Evolutionary conservation across 2,113 vertebrate genomes (phyloP), one percentile per base, ranked within the genome.

Genomic region (Brienomyrus brachyistius): DNA sequence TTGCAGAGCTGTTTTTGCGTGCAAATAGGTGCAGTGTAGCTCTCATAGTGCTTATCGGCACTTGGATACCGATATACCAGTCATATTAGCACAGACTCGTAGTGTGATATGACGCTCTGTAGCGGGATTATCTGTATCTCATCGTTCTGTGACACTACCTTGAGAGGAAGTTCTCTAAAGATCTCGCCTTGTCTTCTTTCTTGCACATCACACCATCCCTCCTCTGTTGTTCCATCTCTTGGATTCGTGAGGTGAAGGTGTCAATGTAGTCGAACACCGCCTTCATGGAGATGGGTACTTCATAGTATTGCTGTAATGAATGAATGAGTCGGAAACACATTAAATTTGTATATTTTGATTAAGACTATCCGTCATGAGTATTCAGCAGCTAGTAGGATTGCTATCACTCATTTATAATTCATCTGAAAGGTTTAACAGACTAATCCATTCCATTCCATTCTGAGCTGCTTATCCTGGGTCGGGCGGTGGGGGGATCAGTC

Each of bases 251-350:
- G 80, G 96, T 95, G 94, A 98, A 97, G 3, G 96, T 97, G 91
- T 98, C 97, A 0, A 97, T 95, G 92, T 97, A 94, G 93, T 97
- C 97, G 62, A 98, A 97, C 89, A 98, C 96, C 0, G 97, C 96
- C 94, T 97, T 97, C 97, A 98, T 97, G 88, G 95, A 94, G 89
- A 98, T 98, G 3, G 97, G 97, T 74, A 98, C 97, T 94, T 98
- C 97, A 88, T 98, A 98, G 88, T 97, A 96, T 97, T 98, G 97
- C 97, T 98, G 93, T 94, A 86, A 91, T 84, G 91, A 56, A 84
- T 50, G 43, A 48, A 51, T 48, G 45, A 74, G 27, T 77, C 1
- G 4, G 27, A 13, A 4, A 19, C 62, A 48, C 82, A 48, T 48
- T 83, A 23, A 84, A 84, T n/a, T 43, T 13, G 13, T 15, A 43